Conservation (phyloP, 2,113 vertebrate species). For the Mesoclemmys tuberculata region DNA sequence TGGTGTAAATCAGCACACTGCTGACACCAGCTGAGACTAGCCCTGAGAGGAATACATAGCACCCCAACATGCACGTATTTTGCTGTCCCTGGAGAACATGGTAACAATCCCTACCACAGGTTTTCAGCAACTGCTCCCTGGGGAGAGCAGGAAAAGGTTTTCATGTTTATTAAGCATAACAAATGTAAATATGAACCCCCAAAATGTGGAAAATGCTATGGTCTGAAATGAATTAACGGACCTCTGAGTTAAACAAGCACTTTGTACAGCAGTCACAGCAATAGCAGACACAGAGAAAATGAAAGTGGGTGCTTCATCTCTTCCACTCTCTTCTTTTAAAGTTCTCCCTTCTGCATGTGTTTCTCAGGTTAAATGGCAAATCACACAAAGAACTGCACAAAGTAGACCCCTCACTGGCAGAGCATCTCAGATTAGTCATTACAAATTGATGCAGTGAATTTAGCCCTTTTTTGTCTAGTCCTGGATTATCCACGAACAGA, state of each 20-base stretch:
- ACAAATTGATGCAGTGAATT: not conserved
- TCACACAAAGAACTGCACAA: not conserved
- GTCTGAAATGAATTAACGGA: slow-evolving; percentile 68
- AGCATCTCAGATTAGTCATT: not conserved
- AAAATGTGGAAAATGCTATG: slow-evolving; percentile 53
- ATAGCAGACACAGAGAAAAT: not conserved
- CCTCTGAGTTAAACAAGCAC: slow-evolving; percentile 60
- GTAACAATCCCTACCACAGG: slow-evolving; percentile 20
- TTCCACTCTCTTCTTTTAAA: not conserved
- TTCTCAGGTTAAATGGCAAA: not conserved
- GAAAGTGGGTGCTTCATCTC: not conserved
- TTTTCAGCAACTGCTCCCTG: slow-evolving; percentile 56
- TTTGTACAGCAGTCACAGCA: not conserved
- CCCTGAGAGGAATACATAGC: slow-evolving; percentile 8
- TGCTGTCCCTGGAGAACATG: slow-evolving; percentile 29
- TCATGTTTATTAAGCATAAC: slow-evolving; percentile 77
- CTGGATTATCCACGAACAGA: not conserved
- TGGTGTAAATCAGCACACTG: not conserved
- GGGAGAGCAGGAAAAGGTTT: slow-evolving; percentile 75
- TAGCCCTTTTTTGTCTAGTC: not conserved
- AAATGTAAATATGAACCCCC: slow-evolving; percentile 72
- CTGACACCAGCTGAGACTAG: not conserved
- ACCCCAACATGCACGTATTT: not conserved
- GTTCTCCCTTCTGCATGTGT: not conserved
- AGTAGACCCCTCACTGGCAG: not conserved